Evolutionary conservation across 2,797 vertebrate genomes (phyloP), one percentile per base, ranked within the genome.

Genomic region (Meriones psammophilus): DNA sequence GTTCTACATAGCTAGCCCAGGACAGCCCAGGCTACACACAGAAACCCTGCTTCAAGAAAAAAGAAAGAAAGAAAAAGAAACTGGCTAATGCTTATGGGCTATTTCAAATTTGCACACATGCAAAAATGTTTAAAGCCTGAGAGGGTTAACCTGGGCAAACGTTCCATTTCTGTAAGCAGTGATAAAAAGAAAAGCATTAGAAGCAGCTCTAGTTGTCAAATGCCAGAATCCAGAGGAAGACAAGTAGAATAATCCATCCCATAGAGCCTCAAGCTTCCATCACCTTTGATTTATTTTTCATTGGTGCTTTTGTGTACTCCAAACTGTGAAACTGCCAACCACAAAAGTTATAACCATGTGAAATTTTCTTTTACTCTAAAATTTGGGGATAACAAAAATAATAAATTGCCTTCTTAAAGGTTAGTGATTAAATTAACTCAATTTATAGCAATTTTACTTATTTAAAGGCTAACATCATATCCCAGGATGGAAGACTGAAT

Each of bases 301-400:
- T 33, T 42, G 77, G 68, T 20, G 18, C 15, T 88, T 69, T 56
- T 85, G 30, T 64, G 66, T 79, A 58, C 66, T 94, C 86, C 33
- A 73, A 68, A 81, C 26, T 81, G 84, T 18, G 5, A 36, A 79
- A 88, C 39, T 64, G 39, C 76, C n/a, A 62, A 91, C 36, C 9
- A 42, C 13, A 88, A 92, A 92, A 93, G 68, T 78, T 62, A 84
- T 33, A 79, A 46, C 36, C 3, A 20, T 26, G 4, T 69, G 56
- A 88, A 92, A 74, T 74, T 56, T 77, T 78, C 69, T 62, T 84
- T 71, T 74, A 39, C 54, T 88, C 68, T 73, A 12, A 87, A 87
- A 36, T 39, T 56, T 56, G 33, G 15, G 33, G 18, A 9, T 89
- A 60, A 58, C 26, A 94, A 91, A 78, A 89, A 80, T 50, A 85